These are phyloP conservation scores for Callyntrura guangdongensis DNA, from an alignment of 2,888 invertebrate species.

Conservation along the genomic window DNA sequence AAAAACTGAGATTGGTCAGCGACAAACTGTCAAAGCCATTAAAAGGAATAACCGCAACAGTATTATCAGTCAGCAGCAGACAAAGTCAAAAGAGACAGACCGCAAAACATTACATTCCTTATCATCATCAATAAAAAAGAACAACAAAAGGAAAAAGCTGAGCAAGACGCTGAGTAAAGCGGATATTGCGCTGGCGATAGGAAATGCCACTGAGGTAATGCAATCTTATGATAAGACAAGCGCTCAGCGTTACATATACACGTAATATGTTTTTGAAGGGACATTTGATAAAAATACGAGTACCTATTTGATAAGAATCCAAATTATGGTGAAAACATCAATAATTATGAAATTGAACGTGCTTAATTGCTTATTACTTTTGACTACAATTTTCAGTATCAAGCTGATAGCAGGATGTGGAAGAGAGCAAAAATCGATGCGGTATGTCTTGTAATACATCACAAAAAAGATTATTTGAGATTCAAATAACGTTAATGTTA, in stretches of 20 bases:
- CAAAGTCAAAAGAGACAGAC: background rate
- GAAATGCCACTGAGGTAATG: constrained; percentile 58
- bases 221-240: background rate
- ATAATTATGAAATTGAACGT: background rate
- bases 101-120: background rate
- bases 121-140: background rate
- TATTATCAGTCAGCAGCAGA: background rate
- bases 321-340: background rate
- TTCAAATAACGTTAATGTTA: too few relatives aligned
- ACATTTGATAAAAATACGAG: background rate
- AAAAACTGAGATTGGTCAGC: constrained; percentile 30
- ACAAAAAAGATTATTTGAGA: too few relatives aligned
- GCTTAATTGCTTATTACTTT: background rate
- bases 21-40: background rate
- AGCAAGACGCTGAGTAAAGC: background rate
- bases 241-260: too few relatives aligned
- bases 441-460: too few relatives aligned
- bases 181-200: background rate
- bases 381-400: constrained; percentile 32
- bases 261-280: too few relatives aligned
- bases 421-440: constrained; percentile 44
- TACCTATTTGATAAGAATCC: background rate
- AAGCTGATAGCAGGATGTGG: constrained; percentile 54
- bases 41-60: background rate
- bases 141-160: constrained; percentile 24